Conservation (phyloP, 2,113 vertebrate species). For the Ariopsis seemanni region DNA sequence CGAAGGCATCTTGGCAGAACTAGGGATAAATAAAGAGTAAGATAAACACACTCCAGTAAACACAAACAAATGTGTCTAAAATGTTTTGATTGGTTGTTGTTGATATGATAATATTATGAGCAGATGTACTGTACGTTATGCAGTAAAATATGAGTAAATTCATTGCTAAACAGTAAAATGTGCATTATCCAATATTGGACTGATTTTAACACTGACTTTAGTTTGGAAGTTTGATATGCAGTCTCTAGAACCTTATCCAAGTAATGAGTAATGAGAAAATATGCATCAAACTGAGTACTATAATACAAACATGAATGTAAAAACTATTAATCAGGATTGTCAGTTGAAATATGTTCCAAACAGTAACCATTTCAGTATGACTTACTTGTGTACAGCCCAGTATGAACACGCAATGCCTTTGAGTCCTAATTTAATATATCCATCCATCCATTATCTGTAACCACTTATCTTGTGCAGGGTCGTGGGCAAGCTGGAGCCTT, state of each 20-base stretch:
- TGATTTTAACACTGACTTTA: not conserved
- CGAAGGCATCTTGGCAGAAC: conserved; percentile 20
- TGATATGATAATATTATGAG: not conserved
- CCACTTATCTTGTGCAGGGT: too few relatives aligned
- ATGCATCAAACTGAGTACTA: not conserved
- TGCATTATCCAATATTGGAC: not conserved
- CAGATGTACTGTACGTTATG: not conserved
- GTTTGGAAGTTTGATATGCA: not conserved
- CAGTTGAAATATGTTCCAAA: not conserved
- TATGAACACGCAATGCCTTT: not conserved
- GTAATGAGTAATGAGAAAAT: not conserved
- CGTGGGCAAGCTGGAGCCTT: not conserved
- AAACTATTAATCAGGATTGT: not conserved
- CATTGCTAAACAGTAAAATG: not conserved
- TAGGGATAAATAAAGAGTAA: conserved; percentile 13
- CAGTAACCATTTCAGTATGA: not conserved
- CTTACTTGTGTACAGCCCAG: not conserved
- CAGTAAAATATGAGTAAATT: not conserved
- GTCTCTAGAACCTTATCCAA: not conserved
- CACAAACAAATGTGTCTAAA: conserved; percentile 10
- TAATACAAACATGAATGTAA: not conserved
- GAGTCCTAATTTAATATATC: not conserved
- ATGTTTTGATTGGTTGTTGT: conserved; percentile 17
- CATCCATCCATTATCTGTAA: too few relatives aligned
- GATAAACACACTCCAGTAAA: conserved; percentile 49